phyloP scores from a whole-genome alignment of 2,888 invertebrate species.

The Idaea straminata region DNA sequence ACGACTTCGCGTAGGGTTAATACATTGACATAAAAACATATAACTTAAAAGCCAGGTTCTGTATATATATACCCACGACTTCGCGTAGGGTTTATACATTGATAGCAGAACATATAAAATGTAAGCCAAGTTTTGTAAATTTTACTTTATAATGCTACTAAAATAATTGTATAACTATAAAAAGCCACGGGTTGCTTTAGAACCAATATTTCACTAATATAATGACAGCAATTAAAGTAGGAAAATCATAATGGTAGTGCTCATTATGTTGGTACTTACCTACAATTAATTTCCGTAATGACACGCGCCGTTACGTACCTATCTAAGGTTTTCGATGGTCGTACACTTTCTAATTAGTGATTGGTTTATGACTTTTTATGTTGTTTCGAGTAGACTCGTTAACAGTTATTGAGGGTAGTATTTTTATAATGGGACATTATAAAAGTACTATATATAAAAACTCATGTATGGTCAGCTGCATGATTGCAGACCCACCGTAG shows the following conservation, averaged over 20 bases:
- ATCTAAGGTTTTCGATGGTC: neutral
- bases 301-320: conserved; percentile 13
- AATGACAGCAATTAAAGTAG: neutral
- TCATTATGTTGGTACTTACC: conserved; percentile 14
- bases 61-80: too few relatives aligned
- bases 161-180: neutral
- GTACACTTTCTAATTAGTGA: neutral
- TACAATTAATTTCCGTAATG: conserved; percentile 19
- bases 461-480: too few relatives aligned
- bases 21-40: too few relatives aligned
- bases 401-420: too few relatives aligned
- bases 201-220: neutral
- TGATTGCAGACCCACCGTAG: too few relatives aligned
- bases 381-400: neutral
- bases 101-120: too few relatives aligned
- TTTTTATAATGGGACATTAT: too few relatives aligned
- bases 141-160: neutral
- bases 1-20: too few relatives aligned
- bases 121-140: too few relatives aligned
- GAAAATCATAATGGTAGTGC: conserved; percentile 4
- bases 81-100: too few relatives aligned
- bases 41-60: too few relatives aligned
- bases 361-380: neutral
- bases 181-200: neutral
- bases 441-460: too few relatives aligned